Conservation (phyloP, 1,140 invertebrate genomes). For the Drosophila chauvacae region DNA sequence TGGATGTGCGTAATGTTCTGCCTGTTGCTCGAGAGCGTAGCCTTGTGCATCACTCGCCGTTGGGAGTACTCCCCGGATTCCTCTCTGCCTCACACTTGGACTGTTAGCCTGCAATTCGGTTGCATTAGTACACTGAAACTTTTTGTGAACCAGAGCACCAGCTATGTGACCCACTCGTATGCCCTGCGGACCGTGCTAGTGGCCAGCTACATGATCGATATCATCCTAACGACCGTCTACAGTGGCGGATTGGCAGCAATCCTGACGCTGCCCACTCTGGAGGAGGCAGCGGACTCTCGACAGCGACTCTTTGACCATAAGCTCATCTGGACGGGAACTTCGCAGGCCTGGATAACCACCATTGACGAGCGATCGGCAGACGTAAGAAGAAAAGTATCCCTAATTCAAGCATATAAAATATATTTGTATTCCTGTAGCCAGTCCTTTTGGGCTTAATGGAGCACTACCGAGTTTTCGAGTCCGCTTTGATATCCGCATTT, state of each 20-base stretch:
- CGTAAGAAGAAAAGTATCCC: conserved; percentile 31
- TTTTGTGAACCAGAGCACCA: conserved; percentile 72
- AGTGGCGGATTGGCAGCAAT: conserved; percentile 72
- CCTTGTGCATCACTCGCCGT: conserved; percentile 44
- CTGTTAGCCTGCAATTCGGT: conserved; percentile 56
- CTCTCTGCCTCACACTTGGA: conserved; percentile 15
- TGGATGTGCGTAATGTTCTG: conserved; percentile 66
- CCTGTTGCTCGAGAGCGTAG: conserved; percentile 54
- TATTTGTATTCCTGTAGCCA: conserved; percentile 36
- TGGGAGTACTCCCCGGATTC: conserved; percentile 23
- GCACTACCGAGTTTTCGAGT: conserved; percentile 50
- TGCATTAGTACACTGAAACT: conserved; percentile 67
- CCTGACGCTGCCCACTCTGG: conserved; percentile 69
- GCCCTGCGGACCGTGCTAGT: conserved; percentile 63
- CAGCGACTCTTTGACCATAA: conserved; percentile 65
- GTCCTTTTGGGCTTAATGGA: conserved; percentile 48
- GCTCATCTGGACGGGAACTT: conserved; percentile 66
- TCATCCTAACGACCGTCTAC: conserved; percentile 76
- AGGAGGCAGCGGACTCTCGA: conserved; percentile 75
- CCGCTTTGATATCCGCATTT: conserved; percentile 36
- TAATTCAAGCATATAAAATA: not conserved
- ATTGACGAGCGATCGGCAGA: conserved; percentile 47
- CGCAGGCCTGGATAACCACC: conserved; percentile 59
- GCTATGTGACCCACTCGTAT: conserved; percentile 58
- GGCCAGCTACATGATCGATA: conserved; percentile 75